Evolutionary conservation across 2,888 invertebrate species (phyloP).

Genomic region (Teleogryllus oceanicus): DNA sequence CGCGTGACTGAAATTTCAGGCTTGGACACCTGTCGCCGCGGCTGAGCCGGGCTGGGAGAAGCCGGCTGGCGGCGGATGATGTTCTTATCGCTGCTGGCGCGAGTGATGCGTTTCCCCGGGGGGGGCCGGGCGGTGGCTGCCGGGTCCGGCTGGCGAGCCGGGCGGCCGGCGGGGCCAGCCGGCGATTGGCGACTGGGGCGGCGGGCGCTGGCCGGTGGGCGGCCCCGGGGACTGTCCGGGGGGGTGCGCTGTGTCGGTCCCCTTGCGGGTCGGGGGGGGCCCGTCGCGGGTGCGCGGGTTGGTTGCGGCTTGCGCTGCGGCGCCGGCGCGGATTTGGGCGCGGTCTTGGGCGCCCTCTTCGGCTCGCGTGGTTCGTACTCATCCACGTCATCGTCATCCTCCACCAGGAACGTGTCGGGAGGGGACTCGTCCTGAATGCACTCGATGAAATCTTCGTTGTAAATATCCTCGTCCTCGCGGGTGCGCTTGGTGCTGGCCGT

Average conservation of each 20-base stretch:
- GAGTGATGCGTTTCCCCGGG: constrained; percentile 28
- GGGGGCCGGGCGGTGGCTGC: neutral
- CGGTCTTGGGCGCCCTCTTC: constrained; percentile 19
- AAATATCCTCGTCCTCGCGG: constrained; percentile 25
- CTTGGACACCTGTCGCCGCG: constrained; percentile 28
- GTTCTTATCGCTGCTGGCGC: constrained; percentile 28
- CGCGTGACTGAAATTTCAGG: constrained; percentile 33
- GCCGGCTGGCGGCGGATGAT: constrained; percentile 21
- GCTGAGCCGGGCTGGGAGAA: constrained; percentile 21
- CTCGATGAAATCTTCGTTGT: constrained; percentile 32
- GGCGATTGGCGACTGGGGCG: neutral
- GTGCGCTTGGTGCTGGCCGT: constrained; percentile 18
- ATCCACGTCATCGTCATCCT: constrained; percentile 38
- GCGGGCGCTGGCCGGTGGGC: neutral
- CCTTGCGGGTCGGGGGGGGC: too few species aligned
- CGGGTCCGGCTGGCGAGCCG: neutral
- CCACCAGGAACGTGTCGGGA: constrained; percentile 52
- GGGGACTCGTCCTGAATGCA: constrained; percentile 39
- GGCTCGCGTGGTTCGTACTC: neutral
- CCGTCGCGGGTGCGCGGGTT: neutral
- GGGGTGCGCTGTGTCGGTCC: too few species aligned
- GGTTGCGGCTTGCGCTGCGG: neutral
- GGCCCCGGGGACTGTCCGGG: neutral
- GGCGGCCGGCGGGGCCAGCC: neutral
- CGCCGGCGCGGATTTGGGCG: constrained; percentile 25